A percentile compares a stretch with the other conserved stretches of the same genome.
These are phyloP conservation scores for Ethmia dodecea DNA, from an alignment of 2,888 invertebrate genomes.

Conservation along the genomic window DNA sequence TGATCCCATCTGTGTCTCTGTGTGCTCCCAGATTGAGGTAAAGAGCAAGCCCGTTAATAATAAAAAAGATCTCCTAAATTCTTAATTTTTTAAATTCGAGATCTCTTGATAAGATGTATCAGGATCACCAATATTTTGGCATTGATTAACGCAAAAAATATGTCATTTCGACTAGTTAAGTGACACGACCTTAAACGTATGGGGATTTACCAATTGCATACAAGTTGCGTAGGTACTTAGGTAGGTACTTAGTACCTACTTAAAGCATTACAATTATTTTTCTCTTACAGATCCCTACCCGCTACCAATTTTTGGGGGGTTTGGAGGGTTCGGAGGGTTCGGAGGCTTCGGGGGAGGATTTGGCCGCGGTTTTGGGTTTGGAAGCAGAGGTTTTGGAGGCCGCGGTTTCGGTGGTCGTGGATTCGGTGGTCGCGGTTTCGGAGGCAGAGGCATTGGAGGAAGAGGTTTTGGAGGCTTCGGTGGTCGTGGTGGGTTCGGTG, in stretches of 20 bases:
- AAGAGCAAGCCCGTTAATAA: too few species aligned
- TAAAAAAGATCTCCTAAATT: too few species aligned
- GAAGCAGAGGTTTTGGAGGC: slow-evolving; percentile 13
- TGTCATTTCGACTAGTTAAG: background rate
- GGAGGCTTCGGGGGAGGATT: slow-evolving; percentile 31
- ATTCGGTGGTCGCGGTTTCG: slow-evolving; percentile 22
- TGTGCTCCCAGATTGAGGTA: background rate
- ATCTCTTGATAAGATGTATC: too few species aligned
- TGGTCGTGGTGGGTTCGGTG: slow-evolving; percentile 5
- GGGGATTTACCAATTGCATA: too few species aligned
- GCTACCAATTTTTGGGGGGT: slow-evolving; percentile 33
- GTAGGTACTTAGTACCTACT: background rate
- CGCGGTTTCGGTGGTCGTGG: slow-evolving; percentile 20
- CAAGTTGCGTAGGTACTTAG: too few species aligned
- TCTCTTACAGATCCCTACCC: slow-evolving; percentile 28
- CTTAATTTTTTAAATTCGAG: too few species aligned
- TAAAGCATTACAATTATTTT: background rate
- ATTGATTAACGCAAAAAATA: background rate
- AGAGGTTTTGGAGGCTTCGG: slow-evolving; percentile 12
- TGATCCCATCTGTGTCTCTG: background rate
- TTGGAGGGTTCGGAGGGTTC: slow-evolving; percentile 33
- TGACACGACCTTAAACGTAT: too few species aligned
- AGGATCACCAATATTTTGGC: too few species aligned
- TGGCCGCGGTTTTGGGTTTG: slow-evolving; percentile 24
- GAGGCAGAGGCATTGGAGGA: slow-evolving; percentile 2